phyloP scores from a whole-genome alignment of 2,888 invertebrate species.

The Thereva nobilitata region DNA sequence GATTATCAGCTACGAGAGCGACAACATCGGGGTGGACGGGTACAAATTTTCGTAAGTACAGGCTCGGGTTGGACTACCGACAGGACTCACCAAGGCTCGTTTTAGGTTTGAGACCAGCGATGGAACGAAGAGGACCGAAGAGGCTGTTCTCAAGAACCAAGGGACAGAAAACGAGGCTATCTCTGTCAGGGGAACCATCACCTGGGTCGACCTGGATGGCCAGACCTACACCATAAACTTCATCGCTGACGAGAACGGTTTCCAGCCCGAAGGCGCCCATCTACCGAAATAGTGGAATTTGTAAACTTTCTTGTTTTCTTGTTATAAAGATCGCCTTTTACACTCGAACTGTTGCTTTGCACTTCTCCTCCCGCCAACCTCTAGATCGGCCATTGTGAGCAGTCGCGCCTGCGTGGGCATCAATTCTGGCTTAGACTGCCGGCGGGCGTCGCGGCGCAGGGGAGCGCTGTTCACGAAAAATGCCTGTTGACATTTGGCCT shows the following conservation, averaged over 20 bases:
- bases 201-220: constrained; percentile 65
- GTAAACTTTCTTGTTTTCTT: no score
- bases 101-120: constrained; percentile 68
- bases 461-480: no score
- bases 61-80: not conserved
- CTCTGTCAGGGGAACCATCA: constrained; percentile 64
- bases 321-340: no score
- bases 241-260: constrained; percentile 56
- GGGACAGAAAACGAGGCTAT: constrained; percentile 67
- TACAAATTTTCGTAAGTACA: constrained; percentile 65
- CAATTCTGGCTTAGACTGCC: no score
- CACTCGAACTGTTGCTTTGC: no score
- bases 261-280: constrained; percentile 58
- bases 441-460: no score
- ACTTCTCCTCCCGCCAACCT: no score
- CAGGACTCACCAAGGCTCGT: no score
- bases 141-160: constrained; percentile 64
- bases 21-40: constrained; percentile 64
- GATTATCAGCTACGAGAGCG: constrained; percentile 53
- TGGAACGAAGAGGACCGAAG: constrained; percentile 65
- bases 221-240: constrained; percentile 61
- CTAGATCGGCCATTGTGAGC: no score
- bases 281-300: constrained; percentile 47
- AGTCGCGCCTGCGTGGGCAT: no score
- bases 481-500: no score